These are phyloP conservation scores for Cantharis rustica DNA, from an alignment of 2,888 invertebrate species.

Conservation along the genomic window DNA sequence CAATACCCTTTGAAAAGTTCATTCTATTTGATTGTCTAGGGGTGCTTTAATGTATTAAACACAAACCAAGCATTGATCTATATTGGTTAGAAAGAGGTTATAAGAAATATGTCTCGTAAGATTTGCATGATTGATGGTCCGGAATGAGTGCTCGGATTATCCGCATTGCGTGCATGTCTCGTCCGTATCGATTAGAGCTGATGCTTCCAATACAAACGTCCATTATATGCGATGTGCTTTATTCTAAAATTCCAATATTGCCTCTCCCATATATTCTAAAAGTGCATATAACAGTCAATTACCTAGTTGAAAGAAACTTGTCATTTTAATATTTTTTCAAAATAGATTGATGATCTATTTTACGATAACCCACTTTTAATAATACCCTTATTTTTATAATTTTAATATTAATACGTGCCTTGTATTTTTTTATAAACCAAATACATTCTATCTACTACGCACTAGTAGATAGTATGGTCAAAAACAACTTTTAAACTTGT, in stretches of 20 bases:
- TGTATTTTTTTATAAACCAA: too few relatives aligned
- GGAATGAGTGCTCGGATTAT: conserved; percentile 50
- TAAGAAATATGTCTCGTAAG: conserved; percentile 43
- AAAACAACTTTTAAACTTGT: too few relatives aligned
- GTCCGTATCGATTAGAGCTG: conserved; percentile 42
- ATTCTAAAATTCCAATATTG: conserved; percentile 28
- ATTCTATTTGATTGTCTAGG: conserved; percentile 17
- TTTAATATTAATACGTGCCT: not conserved
- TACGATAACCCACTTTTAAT: not conserved
- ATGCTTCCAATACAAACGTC: conserved; percentile 41
- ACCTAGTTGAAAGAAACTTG: not conserved
- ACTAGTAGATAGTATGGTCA: too few relatives aligned
- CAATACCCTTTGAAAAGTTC: conserved; percentile 18
- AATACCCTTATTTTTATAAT: not conserved
- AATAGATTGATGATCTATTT: not conserved
- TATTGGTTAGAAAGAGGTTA: conserved; percentile 28
- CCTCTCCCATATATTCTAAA: not conserved
- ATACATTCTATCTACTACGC: too few relatives aligned
- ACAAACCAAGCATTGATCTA: conserved; percentile 25
- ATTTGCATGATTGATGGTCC: conserved; percentile 52
- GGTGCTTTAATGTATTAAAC: conserved; percentile 22
- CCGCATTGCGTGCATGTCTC: conserved; percentile 52
- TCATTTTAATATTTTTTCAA: not conserved
- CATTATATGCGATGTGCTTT: conserved; percentile 38
- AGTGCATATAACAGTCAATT: conserved; percentile 4